Conservation (phyloP, 2,113 vertebrate genomes). For the Microcebus murinus region DNA sequence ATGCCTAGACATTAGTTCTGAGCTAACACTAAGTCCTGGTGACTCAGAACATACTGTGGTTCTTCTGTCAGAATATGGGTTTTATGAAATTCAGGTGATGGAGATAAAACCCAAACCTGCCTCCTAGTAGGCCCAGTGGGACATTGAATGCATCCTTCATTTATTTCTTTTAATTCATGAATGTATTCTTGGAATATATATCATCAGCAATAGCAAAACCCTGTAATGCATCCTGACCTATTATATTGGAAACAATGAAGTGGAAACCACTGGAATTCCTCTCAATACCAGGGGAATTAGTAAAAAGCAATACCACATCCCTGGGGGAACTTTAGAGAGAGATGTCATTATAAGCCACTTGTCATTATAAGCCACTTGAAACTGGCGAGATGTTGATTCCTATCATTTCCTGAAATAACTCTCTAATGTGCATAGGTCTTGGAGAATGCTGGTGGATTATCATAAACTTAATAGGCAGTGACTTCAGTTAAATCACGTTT, state of each 20-base stretch:
- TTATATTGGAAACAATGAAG: neutral
- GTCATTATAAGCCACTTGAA: neutral
- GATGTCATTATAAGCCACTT: neutral
- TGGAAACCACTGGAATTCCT: neutral
- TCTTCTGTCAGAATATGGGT: neutral
- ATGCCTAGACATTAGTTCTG: neutral
- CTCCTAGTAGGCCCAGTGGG: neutral
- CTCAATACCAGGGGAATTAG: neutral
- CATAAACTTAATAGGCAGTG: neutral
- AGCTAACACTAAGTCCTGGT: neutral
- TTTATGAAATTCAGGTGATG: constrained; percentile 10
- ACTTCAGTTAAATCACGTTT: neutral
- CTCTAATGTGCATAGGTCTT: neutral
- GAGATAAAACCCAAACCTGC: neutral
- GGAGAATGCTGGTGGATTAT: neutral
- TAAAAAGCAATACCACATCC: neutral
- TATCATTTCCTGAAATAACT: neutral
- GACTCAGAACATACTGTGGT: neutral
- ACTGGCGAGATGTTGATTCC: neutral
- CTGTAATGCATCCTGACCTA: neutral
- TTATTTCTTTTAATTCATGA: constrained; percentile 16
- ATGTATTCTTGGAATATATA: neutral
- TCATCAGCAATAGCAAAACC: neutral
- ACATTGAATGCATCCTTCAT: neutral
- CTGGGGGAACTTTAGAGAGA: neutral